Base-by-base conservation (phyloP, 2,113 vertebrate genomes). In the Heloderma charlesbogerti region DNA sequence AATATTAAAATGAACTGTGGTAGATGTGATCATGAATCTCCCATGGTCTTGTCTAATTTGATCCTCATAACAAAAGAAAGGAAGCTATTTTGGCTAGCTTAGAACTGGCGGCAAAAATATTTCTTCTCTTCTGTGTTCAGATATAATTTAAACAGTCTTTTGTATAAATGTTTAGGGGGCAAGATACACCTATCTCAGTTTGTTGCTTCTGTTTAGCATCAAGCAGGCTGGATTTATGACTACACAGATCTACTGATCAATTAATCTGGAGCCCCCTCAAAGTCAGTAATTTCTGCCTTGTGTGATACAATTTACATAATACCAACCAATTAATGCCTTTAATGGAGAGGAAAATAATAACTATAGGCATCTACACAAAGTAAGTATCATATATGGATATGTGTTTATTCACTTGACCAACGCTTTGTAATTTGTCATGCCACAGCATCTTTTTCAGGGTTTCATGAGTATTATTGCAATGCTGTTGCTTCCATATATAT, bases 211-310 rank as follows among this genome's bases (percentile, higher is more conserved):
- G 16, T 71, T 34, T 72, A 51, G 29, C 43, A 86, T 96, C 94
- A 63, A 79, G 91, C 94, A 96, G 90, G 89, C 93, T 86, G 77
- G 93, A 81, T 93, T 89, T 94, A 93, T 94, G 91, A 94, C 93
- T 95, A 48, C 86, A 90, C 93, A 94, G 91, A 84, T 43, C 54
- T 66, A 34, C 91, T 82, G 82, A 92, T 92, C 92, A 91, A 93
- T 94, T 93, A 90, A 78, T 86, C 86, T n/a, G 31, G 71, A 78
- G 88, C 94, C 95, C 89, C 94, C 92, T 85, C 87, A 93, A 92
- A 95, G 89, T 92, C 89, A 60, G 27, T 80, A 88, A 92, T 95
- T 86, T 27, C 27, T 1, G 66, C 4, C 80, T 72, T n/a, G 18
- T 89, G 45, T 25, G 0, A 66, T 31, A 13, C 88, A 75, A 18